Evolutionary conservation across 2,113 vertebrate genomes (phyloP).

Genomic region (Pangasianodon gigas): DNA sequence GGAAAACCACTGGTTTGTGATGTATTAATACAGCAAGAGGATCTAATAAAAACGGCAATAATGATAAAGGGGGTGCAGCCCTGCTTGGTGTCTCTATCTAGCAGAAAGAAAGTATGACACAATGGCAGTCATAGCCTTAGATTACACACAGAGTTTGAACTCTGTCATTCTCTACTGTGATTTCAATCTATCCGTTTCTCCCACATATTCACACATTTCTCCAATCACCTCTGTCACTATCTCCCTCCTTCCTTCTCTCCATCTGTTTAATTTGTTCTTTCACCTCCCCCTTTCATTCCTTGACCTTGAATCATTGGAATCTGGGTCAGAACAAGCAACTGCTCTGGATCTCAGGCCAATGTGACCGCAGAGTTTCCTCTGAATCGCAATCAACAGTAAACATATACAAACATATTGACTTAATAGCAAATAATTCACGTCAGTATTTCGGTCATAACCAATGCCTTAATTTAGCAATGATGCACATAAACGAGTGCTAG

Average conservation of each 20-base stretch:
- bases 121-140: background rate
- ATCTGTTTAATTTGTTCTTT: slow-evolving; percentile 34
- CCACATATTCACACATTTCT: background rate
- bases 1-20: background rate
- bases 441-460: background rate
- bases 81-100: background rate
- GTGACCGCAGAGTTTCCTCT: slow-evolving; percentile 18
- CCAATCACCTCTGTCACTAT: background rate
- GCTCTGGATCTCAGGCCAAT: slow-evolving; percentile 31
- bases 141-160: background rate
- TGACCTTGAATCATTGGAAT: slow-evolving; percentile 40
- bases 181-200: background rate
- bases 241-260: slow-evolving; percentile 21
- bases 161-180: background rate
- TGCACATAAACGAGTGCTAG: background rate
- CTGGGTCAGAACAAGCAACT: slow-evolving; percentile 46
- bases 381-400: background rate
- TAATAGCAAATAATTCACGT: slow-evolving; percentile 1
- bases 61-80: background rate
- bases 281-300: slow-evolving; percentile 22
- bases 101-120: background rate
- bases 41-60: background rate
- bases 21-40: background rate
- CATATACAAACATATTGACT: slow-evolving; percentile 15
- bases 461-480: background rate